Conservation (phyloP, 2,113 vertebrate species). For the Okapia johnstoni region DNA sequence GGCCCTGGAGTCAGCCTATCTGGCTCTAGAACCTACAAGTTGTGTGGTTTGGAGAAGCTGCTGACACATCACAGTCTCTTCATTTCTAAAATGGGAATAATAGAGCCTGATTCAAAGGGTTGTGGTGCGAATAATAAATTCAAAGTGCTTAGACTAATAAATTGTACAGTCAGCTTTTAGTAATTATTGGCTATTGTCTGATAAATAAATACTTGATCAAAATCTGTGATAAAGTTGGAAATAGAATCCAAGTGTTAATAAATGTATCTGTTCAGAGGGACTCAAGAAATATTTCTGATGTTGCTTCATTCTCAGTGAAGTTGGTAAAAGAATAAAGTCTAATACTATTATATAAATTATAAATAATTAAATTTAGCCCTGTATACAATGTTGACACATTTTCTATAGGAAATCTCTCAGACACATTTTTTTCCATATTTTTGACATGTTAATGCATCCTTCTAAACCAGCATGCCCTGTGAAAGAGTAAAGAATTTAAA, state of each 20-base stretch:
- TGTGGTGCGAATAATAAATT: neutral
- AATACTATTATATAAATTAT: conserved; percentile 5
- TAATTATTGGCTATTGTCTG: neutral
- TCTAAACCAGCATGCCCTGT: conserved; percentile 4
- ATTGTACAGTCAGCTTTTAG: neutral
- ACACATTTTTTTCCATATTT: neutral
- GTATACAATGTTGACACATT: neutral
- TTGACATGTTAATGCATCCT: neutral
- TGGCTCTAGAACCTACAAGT: neutral
- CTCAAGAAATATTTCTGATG: neutral
- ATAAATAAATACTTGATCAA: neutral
- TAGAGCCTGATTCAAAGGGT: neutral
- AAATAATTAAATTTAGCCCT: neutral
- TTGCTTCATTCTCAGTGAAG: neutral
- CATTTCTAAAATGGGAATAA: neutral
- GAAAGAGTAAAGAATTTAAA: neutral
- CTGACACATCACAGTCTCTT: neutral
- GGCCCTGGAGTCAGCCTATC: neutral
- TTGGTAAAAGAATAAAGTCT: neutral
- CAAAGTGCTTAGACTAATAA: neutral
- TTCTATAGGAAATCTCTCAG: neutral
- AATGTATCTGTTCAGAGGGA: neutral
- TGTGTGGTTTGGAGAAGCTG: neutral
- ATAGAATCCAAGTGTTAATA: neutral
- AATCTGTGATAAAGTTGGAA: neutral